A percentile compares a stretch with the other conserved stretches of the same genome.
phyloP scores from a whole-genome alignment of 35 echinoderm and acorn worm genomes.

The Apostichopus californicus region DNA sequence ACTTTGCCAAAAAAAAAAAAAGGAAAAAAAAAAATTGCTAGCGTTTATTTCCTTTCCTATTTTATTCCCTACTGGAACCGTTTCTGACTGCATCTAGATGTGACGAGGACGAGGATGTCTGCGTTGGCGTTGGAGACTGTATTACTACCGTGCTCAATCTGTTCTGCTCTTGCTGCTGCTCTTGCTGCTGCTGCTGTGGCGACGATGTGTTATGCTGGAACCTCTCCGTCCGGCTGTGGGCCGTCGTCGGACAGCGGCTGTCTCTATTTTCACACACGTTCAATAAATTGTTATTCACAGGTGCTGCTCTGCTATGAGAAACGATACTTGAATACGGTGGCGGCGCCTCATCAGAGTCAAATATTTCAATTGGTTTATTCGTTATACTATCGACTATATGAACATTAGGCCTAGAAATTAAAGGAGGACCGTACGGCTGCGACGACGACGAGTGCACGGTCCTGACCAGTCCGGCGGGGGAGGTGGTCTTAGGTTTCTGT shows the following conservation, averaged over 20 bases:
- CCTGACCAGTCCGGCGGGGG: conserved; percentile 6
- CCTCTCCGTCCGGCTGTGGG: background rate
- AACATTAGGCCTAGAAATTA: conserved; percentile 18
- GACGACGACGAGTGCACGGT: conserved; percentile 6
- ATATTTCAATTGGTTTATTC: conserved; percentile 61
- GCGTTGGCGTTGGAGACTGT: no score
- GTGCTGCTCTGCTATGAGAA: background rate
- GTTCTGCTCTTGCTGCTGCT: background rate
- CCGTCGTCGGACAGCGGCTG: conserved; percentile 1
- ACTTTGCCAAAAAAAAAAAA: conserved; percentile 22
- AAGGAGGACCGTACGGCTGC: background rate
- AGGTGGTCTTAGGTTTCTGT: conserved; percentile 45
- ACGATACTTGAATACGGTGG: conserved; percentile 82
- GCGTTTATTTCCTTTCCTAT: background rate
- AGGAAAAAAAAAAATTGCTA: background rate
- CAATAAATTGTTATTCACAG: conserved; percentile 72
- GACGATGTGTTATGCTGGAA: background rate
- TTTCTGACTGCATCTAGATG: background rate
- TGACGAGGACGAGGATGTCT: background rate
- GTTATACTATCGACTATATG: conserved; percentile 87
- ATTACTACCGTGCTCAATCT: no score
- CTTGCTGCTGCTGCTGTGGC: background rate
- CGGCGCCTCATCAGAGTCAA: conserved; percentile 77
- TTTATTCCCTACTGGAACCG: background rate
- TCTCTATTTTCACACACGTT: conserved; percentile 80